These are phyloP conservation scores for Pristionchus japonicus DNA, from an alignment of 2,888 invertebrate genomes.

Conservation along the genomic window DNA sequence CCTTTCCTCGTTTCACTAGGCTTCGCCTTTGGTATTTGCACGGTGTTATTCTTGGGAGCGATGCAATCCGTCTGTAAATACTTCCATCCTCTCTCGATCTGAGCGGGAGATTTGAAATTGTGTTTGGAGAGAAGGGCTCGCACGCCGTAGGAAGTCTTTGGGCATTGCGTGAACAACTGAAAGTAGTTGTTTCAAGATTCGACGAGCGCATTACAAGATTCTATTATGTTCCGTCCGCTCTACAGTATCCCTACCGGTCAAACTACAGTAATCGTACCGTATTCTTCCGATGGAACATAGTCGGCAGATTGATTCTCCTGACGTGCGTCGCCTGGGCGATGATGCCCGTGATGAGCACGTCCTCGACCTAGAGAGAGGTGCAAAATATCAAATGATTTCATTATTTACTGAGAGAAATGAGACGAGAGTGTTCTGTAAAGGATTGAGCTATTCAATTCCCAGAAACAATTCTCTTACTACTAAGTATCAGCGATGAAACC, in stretches of 20 bases:
- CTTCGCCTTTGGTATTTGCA: neutral
- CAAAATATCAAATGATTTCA: neutral
- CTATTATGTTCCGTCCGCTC: neutral
- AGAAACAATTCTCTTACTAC: too few species aligned
- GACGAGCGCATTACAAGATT: too few species aligned
- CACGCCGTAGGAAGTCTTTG: slow-evolving; percentile 28
- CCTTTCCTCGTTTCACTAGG: neutral
- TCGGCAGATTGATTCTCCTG: slow-evolving; percentile 30
- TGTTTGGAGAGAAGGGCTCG: slow-evolving; percentile 42
- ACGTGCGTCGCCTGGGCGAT: slow-evolving; percentile 27
- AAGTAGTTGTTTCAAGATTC: neutral
- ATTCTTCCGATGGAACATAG: slow-evolving; percentile 35
- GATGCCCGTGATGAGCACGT: slow-evolving; percentile 39
- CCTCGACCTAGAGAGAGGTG: slow-evolving; percentile 41
- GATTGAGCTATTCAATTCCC: too few species aligned
- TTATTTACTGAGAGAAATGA: too few species aligned
- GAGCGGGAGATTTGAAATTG: slow-evolving; percentile 6
- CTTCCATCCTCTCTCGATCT: slow-evolving; percentile 10
- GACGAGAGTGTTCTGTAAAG: too few species aligned
- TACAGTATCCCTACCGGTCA: neutral
- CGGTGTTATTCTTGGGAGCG: neutral
- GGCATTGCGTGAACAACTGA: slow-evolving; percentile 27
- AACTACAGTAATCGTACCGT: neutral
- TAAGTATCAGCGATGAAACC: too few species aligned
- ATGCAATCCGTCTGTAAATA: slow-evolving; percentile 9